phyloP scores from a whole-genome alignment of 2,797 vertebrate genomes.

The Myripristis jacobus region DNA sequence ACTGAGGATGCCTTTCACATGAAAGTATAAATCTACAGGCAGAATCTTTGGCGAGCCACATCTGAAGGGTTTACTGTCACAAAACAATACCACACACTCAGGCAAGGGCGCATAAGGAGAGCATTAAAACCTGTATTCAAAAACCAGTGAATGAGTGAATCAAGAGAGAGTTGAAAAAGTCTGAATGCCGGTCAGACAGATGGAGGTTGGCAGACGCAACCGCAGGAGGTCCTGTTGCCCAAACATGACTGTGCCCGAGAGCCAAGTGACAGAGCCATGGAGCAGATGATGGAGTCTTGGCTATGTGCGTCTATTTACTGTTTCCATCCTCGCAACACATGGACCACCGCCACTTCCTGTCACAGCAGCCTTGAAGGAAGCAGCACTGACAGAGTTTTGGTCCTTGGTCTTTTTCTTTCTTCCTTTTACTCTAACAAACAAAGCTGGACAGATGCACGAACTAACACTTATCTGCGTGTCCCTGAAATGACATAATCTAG shows the following conservation, averaged over 20 bases:
- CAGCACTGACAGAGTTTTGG: background rate
- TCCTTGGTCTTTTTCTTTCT: background rate
- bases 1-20: background rate
- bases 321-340: background rate
- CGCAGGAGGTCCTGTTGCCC: constrained; percentile 26
- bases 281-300: no score
- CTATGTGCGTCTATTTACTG: background rate
- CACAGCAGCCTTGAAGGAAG: background rate
- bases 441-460: background rate
- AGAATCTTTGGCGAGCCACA: background rate
- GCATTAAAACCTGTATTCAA: background rate
- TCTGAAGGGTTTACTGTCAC: background rate
- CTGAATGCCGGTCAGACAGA: constrained; percentile 21
- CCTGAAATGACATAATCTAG: constrained; percentile 4
- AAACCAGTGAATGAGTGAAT: constrained; percentile 8
- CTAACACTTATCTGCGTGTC: background rate
- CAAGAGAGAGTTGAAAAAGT: constrained; percentile 16
- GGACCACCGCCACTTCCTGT: background rate
- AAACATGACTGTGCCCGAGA: constrained; percentile 26
- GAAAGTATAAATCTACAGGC: background rate
- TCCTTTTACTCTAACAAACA: background rate
- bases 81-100: background rate
- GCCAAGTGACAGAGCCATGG: constrained; percentile 1
- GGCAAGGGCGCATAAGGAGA: background rate
- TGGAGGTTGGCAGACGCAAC: constrained; percentile 20